Evolutionary conservation across 2,797 vertebrate genomes (phyloP).

Genomic region (Dromococcyx pavoninus): DNA sequence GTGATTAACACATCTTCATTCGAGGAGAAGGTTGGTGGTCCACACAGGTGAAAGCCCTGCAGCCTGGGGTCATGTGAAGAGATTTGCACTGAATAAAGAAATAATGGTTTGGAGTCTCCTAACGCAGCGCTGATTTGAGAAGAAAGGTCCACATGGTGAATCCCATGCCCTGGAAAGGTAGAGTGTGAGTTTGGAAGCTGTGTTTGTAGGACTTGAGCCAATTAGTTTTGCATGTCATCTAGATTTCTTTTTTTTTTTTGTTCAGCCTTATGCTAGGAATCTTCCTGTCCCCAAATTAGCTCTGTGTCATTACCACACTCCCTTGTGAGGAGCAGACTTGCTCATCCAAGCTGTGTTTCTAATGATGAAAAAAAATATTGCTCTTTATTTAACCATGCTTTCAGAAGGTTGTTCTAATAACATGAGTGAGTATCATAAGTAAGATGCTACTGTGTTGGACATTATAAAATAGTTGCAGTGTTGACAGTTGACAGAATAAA

Average conservation of each 20-base stretch:
- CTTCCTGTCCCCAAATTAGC: not conserved
- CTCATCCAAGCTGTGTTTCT: not conserved
- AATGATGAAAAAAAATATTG: not conserved
- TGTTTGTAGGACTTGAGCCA: not conserved
- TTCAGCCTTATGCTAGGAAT: not conserved
- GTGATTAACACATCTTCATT: not conserved
- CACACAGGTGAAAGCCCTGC: not conserved
- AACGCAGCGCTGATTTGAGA: not conserved
- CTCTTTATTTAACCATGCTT: not conserved
- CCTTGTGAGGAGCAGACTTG: not conserved
- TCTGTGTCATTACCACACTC: not conserved
- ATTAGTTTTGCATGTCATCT: not conserved
- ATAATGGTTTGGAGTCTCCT: not conserved
- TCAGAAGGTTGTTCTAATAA: not conserved
- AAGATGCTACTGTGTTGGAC: not conserved
- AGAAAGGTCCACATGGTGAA: not conserved
- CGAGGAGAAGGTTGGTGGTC: not conserved
- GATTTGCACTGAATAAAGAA: not conserved
- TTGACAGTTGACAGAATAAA: not conserved
- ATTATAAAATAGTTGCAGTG: not conserved
- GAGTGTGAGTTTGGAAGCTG: not conserved
- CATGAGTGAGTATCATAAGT: not conserved
- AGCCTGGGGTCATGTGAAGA: not conserved
- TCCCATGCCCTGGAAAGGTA: not conserved
- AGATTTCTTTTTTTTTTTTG: not conserved